These are phyloP conservation scores for Lasioglossum marginatum DNA, from an alignment of 2,888 invertebrate genomes.

Conservation along the genomic window DNA sequence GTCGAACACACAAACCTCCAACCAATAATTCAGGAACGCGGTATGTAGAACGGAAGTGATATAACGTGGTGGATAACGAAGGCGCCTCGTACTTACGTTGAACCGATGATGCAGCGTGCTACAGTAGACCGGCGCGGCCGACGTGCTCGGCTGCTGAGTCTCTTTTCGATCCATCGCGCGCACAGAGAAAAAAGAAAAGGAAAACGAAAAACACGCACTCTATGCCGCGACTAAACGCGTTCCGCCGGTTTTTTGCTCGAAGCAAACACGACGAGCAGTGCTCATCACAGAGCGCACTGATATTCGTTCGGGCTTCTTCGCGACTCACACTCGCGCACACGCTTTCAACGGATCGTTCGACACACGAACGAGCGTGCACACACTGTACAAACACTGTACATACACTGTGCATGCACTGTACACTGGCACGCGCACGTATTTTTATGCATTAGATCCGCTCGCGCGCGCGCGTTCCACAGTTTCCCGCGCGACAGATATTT, in stretches of 20 bases:
- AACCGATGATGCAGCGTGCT: conserved; percentile 83
- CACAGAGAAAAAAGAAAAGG: neutral
- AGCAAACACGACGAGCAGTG: neutral
- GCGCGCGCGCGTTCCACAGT: no score
- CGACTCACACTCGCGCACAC: neutral
- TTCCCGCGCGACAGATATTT: neutral
- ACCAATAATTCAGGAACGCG: neutral
- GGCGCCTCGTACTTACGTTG: conserved; percentile 79
- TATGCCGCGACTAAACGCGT: conserved; percentile 24
- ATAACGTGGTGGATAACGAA: neutral
- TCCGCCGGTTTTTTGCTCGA: neutral
- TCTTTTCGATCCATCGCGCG: conserved; percentile 74
- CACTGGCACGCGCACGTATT: neutral
- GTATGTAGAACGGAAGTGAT: neutral
- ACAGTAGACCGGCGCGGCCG: conserved; percentile 65
- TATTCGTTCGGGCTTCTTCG: conserved; percentile 17
- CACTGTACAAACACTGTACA: neutral
- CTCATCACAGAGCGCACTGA: conserved; percentile 11
- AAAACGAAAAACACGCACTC: neutral
- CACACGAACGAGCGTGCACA: neutral
- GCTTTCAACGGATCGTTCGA: neutral
- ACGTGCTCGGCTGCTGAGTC: conserved; percentile 59
- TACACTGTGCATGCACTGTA: neutral
- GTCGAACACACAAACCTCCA: neutral
- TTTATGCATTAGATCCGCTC: neutral